These are phyloP conservation scores for Agonopterix arenella DNA, from an alignment of 2,888 invertebrate genomes.

Conservation along the genomic window DNA sequence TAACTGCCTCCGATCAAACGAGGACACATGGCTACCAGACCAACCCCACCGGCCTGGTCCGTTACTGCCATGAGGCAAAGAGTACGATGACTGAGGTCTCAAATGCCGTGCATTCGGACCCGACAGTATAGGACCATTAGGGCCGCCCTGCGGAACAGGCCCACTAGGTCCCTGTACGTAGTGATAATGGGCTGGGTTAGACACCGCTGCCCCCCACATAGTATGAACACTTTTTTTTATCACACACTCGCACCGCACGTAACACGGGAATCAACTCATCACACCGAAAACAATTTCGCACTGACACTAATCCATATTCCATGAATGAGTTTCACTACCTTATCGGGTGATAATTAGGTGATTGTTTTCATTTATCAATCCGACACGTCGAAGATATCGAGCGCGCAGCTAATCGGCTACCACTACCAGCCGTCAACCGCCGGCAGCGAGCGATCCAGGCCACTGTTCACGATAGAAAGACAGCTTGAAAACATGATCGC, in stretches of 20 bases:
- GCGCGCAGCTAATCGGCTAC: constrained; percentile 40
- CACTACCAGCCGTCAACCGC: constrained; percentile 34
- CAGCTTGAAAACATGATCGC: constrained; percentile 58
- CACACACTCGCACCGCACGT: constrained; percentile 45
- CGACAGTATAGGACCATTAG: constrained; percentile 52
- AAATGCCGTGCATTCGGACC: constrained; percentile 56
- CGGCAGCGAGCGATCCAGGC: constrained; percentile 52
- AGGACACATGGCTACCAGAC: constrained; percentile 70
- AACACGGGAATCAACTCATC: constrained; percentile 53
- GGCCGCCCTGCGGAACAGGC: constrained; percentile 47
- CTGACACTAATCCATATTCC: constrained; percentile 50
- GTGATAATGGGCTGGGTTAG: constrained; percentile 65
- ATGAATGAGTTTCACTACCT: constrained; percentile 38
- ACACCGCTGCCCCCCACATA: constrained; percentile 72
- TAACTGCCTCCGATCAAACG: constrained; percentile 65
- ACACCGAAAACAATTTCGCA: constrained; percentile 44
- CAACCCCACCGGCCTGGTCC: constrained; percentile 75
- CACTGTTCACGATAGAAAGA: constrained; percentile 65
- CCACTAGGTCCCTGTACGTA: constrained; percentile 57
- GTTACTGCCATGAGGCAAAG: constrained; percentile 74
- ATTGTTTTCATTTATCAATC: constrained; percentile 46
- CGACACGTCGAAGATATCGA: constrained; percentile 43
- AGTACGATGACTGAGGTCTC: constrained; percentile 70
- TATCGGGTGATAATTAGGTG: constrained; percentile 54
- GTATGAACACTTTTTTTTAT: constrained; percentile 32